Conservation (phyloP, 2,113 vertebrate species). For the Daboia siamensis region DNA sequence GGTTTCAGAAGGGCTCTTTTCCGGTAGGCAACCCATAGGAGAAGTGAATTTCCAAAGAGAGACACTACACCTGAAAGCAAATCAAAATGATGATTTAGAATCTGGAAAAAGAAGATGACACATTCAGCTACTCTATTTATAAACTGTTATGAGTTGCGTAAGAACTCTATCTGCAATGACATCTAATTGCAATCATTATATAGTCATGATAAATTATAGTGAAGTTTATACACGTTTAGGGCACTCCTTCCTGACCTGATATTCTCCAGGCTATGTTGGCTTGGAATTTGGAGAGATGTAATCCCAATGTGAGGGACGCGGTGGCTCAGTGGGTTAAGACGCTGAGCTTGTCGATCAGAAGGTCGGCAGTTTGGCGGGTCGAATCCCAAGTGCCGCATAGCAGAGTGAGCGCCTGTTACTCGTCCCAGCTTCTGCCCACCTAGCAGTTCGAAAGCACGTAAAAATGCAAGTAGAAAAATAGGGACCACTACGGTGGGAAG, state of each 20-base stretch:
- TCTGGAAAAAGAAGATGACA: not conserved
- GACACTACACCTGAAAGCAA: slow-evolving; percentile 60
- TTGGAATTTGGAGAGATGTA: not conserved
- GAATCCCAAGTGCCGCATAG: too few relatives aligned
- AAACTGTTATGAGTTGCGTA: not conserved
- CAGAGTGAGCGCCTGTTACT: too few relatives aligned
- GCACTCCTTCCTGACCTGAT: not conserved
- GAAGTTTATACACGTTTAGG: not conserved
- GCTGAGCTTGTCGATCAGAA: too few relatives aligned
- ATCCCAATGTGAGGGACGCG: not conserved
- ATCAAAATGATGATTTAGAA: not conserved
- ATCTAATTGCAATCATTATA: not conserved
- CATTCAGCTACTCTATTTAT: not conserved
- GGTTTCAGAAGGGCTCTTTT: slow-evolving; percentile 83
- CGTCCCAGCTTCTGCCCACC: too few relatives aligned
- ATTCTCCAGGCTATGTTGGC: not conserved
- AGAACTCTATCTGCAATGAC: too few relatives aligned
- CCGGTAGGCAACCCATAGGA: slow-evolving; percentile 81
- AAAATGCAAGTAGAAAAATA: too few relatives aligned
- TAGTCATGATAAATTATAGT: not conserved
- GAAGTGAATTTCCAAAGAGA: slow-evolving; percentile 75
- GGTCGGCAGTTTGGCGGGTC: too few relatives aligned
- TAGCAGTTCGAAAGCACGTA: too few relatives aligned
- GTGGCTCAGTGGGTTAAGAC: too few relatives aligned
- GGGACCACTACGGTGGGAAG: too few relatives aligned